phyloP scores from a whole-genome alignment of 1,140 invertebrate species.

The Adelges cooleyi region DNA sequence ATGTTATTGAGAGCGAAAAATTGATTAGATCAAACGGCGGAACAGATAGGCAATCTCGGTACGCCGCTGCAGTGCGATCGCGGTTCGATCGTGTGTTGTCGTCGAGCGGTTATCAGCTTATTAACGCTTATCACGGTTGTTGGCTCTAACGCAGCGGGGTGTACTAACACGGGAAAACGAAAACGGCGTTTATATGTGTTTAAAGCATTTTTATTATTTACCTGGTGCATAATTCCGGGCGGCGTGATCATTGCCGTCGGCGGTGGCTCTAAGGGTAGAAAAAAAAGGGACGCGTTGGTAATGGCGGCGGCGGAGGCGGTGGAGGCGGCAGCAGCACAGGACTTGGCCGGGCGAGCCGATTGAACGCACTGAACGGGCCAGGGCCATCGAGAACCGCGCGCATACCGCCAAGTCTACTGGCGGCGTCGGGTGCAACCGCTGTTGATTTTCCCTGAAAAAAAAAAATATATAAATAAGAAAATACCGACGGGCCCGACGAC shows the following conservation, averaged over 20 bases:
- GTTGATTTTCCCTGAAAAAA: constrained; percentile 3
- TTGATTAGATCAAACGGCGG: not conserved
- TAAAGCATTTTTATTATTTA: not conserved
- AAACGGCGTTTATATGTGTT: too few relatives aligned
- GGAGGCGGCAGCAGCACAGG: not conserved
- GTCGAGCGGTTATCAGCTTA: too few relatives aligned
- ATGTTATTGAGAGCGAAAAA: not conserved
- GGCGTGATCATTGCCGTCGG: constrained; percentile 14
- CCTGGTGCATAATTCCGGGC: constrained; percentile 14
- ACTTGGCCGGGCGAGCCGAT: constrained; percentile 24
- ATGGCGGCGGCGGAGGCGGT: not conserved
- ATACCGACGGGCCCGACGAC: too few relatives aligned
- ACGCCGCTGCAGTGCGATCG: not conserved
- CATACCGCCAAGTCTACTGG: not conserved
- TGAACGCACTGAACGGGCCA: constrained; percentile 14
- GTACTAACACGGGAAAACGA: too few relatives aligned
- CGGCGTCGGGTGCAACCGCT: not conserved
- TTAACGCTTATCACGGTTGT: too few relatives aligned
- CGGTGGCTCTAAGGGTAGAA: not conserved
- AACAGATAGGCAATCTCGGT: not conserved
- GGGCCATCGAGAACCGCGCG: not conserved
- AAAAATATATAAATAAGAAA: too few relatives aligned
- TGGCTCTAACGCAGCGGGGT: too few relatives aligned
- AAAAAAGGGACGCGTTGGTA: too few relatives aligned
- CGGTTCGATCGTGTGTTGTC: too few relatives aligned